phyloP scores from a whole-genome alignment of 2,113 vertebrate species.

The Tichodroma muraria region DNA sequence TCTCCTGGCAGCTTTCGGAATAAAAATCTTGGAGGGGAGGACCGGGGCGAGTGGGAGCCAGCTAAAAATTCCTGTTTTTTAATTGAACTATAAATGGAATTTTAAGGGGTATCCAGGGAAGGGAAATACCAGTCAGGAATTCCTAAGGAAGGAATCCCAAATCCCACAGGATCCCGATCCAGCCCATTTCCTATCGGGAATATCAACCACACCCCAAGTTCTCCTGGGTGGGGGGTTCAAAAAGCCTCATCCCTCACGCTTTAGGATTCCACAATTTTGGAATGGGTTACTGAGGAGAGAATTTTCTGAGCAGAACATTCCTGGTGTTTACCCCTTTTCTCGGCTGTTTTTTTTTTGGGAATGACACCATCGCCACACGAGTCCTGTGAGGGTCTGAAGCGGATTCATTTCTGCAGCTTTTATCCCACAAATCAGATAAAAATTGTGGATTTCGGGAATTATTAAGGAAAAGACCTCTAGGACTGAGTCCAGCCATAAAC shows the following conservation, averaged over 20 bases:
- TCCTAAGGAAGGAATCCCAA: neutral
- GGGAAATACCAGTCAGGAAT: neutral
- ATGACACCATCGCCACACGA: accelerated
- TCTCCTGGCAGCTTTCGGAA: neutral
- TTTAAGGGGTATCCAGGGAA: too few species aligned
- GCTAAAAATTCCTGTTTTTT: neutral
- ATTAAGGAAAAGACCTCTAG: neutral
- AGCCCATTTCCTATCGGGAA: neutral
- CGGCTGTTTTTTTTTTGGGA: neutral
- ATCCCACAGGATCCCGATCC: neutral
- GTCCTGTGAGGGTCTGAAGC: neutral
- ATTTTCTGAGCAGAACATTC: neutral
- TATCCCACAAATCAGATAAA: neutral
- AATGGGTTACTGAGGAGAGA: too few species aligned
- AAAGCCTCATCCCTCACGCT: neutral
- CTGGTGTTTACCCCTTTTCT: neutral
- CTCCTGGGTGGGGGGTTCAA: neutral
- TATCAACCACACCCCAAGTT: neutral
- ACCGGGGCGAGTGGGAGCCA: neutral
- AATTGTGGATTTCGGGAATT: neutral
- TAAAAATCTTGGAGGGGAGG: neutral
- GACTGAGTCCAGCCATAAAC: too few species aligned
- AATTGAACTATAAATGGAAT: neutral
- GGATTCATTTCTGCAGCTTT: neutral
- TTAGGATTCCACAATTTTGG: neutral